phyloP scores from a whole-genome alignment of 2,888 invertebrate species.

The Pyralis farinalis region DNA sequence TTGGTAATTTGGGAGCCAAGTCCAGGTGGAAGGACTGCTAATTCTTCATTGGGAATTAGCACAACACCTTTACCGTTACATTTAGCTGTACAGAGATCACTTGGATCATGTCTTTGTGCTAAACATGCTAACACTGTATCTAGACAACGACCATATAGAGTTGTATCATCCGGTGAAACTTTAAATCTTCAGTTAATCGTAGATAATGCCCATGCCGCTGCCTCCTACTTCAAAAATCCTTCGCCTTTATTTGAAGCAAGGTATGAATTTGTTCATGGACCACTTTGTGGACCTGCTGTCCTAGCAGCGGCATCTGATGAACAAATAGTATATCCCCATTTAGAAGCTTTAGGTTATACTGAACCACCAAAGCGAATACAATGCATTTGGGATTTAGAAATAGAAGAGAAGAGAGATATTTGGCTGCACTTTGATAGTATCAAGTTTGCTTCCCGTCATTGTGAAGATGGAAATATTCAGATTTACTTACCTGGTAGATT shows the following conservation, averaged over 20 bases:
- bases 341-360: constrained; percentile 87
- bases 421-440: constrained; percentile 94
- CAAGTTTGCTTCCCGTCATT: constrained; percentile 91
- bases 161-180: constrained; percentile 90
- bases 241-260: constrained; percentile 91
- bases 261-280: constrained; percentile 94
- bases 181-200: constrained; percentile 91
- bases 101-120: constrained; percentile 88
- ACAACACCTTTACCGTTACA: constrained; percentile 79
- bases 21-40: constrained; percentile 49
- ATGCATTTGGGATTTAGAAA: constrained; percentile 91
- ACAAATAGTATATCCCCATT: constrained; percentile 92
- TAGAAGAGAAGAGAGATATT: constrained; percentile 91
- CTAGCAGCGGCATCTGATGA: constrained; percentile 90
- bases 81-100: constrained; percentile 84
- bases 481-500: constrained; percentile 87
- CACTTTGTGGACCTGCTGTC: constrained; percentile 91
- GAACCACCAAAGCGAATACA: constrained; percentile 86
- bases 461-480: constrained; percentile 93
- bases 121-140: constrained; percentile 81
- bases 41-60: constrained; percentile 50
- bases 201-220: constrained; percentile 91
- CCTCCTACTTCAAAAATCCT: constrained; percentile 93
- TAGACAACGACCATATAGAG: constrained; percentile 81
- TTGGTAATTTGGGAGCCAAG: constrained; percentile 89